Evolutionary conservation across 2,797 vertebrate species (phyloP), one percentile per base, ranked within the genome.

Genomic region (Coccyzus lansbergi): DNA sequence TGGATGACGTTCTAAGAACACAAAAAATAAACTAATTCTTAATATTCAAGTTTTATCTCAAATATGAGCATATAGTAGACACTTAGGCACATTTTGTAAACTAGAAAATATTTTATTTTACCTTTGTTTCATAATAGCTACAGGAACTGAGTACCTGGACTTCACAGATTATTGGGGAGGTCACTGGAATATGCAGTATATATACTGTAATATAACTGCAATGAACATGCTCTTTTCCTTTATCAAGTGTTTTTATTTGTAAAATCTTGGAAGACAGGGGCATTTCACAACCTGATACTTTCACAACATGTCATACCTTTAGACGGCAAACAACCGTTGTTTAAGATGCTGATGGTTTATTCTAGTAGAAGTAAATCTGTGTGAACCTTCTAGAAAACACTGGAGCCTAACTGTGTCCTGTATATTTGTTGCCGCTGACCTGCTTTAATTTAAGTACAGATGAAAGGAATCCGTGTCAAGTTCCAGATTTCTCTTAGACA

Each of bases 241-340:
- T 74, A 33, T 12, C 6, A 63, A 34, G 25, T 1, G 2, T 18
- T 63, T 79, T 85, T 49, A 12, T 63, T 67, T 68, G 6, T 20
- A 70, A 38, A 65, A 28, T 77, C 24, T 58, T 42, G 33, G 19
- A 68, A 76, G 40, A 44, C 20, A 2, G 5, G 7, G 3, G 2
- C 10, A 28, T 36, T 34, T 52, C 4, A 11, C 84, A 11, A 12
- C 26, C 77, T 69, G 9, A 42, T 76, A 22, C 10, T 83, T 51
- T 53, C 9, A 26, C 42, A 46, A 0, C 0, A 0, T 72, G 51
- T 40, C 26, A n/a, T n/a, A 38, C 9, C 6, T 42, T 62, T 48
- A 59, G 60, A 56, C 65, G 15, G 5, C 3, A 31, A 69, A 36
- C 12, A 8, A 77, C 15, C 4, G 9, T 46, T 63, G n/a, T 7